Conservation (phyloP, 2,888 invertebrate genomes). For the Thumatha senex region DNA sequence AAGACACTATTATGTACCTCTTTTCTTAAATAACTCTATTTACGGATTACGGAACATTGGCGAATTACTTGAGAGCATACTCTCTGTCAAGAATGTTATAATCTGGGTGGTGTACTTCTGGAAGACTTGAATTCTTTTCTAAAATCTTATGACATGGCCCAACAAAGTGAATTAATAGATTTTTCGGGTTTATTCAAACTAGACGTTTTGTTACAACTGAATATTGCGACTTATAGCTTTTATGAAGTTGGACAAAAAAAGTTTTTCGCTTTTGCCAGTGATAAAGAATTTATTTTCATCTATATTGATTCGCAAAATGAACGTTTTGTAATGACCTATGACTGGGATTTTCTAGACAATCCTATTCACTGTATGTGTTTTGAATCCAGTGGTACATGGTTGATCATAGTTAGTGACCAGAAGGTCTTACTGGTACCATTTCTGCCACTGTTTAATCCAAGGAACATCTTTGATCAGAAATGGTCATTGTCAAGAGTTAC, state of each 20-base stretch:
- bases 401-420: constrained; percentile 84
- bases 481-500: constrained; percentile 79
- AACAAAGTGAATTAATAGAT: constrained; percentile 64
- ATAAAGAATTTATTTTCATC: constrained; percentile 67
- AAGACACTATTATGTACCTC: too few relatives aligned
- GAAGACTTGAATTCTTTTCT: neutral
- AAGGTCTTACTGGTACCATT: constrained; percentile 78
- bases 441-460: constrained; percentile 71
- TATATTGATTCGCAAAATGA: constrained; percentile 67
- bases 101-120: too few relatives aligned
- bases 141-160: constrained; percentile 52
- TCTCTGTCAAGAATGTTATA: too few relatives aligned
- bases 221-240: constrained; percentile 67
- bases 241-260: constrained; percentile 78
- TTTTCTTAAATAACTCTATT: too few relatives aligned
- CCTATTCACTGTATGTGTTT: constrained; percentile 90
- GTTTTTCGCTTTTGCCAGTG: constrained; percentile 72
- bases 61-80: too few relatives aligned
- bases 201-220: constrained; percentile 70
- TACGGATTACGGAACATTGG: too few relatives aligned
- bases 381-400: constrained; percentile 92
- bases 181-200: constrained; percentile 77
- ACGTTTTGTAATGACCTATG: constrained; percentile 65
- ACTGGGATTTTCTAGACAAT: constrained; percentile 78
- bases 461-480: constrained; percentile 71